Percentiles rank a stretch among this genome's conserved stretches.
Evolutionary conservation across 2,797 vertebrate species (phyloP).

Genomic region (Acomys russatus): DNA sequence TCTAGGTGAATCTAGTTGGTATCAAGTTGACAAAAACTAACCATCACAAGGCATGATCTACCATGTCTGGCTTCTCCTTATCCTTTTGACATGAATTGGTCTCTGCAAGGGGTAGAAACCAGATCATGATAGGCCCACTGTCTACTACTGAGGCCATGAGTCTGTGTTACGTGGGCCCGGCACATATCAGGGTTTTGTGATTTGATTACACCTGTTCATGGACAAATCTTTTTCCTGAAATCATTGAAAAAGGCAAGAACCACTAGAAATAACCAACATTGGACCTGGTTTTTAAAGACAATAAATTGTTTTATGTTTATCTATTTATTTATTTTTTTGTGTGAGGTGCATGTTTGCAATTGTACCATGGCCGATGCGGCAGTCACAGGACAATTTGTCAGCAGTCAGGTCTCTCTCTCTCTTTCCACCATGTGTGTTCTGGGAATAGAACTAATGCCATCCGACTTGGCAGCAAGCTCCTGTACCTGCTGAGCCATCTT

Average conservation of each 20-base stretch:
- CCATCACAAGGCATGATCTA: neutral
- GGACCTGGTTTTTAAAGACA: neutral
- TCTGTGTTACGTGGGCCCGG: neutral
- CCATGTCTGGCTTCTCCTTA: neutral
- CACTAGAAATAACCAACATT: neutral
- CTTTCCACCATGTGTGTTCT: neutral
- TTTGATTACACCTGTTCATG: neutral
- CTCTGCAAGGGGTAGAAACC: neutral
- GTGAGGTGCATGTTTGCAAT: neutral
- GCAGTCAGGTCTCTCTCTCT: neutral
- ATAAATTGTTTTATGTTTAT: neutral
- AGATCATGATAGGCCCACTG: neutral
- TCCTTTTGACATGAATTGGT: constrained; percentile 1
- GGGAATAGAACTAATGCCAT: neutral
- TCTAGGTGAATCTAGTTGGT: neutral
- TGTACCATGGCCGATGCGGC: no score
- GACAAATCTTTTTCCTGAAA: constrained; percentile 6
- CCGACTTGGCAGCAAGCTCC: neutral
- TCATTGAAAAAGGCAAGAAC: constrained; percentile 5
- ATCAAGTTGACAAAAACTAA: neutral
- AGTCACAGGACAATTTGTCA: neutral
- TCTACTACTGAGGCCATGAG: neutral
- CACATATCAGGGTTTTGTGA: neutral
- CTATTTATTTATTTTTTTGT: neutral
- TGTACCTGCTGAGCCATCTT: neutral